Percentiles rank a stretch among this genome's conserved stretches.
phyloP scores from a whole-genome alignment of 2,888 invertebrate genomes.

The Drosophila conformis region DNA sequence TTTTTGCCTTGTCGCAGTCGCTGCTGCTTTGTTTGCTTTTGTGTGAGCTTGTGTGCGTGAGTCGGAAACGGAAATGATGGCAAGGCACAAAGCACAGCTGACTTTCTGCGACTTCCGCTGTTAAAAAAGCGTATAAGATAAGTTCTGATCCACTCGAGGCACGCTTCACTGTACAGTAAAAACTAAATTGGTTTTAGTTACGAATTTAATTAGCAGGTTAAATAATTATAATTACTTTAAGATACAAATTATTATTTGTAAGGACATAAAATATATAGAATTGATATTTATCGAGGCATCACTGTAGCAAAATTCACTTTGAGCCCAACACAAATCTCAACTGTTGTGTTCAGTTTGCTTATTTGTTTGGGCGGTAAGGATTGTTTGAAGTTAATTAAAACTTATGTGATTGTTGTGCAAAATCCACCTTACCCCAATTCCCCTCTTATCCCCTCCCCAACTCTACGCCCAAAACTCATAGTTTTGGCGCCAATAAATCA shows the following conservation, averaged over 20 bases:
- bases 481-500: constrained; percentile 42
- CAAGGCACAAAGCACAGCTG: constrained; percentile 39
- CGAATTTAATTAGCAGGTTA: not conserved
- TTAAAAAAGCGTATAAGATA: constrained; percentile 40
- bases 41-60: constrained; percentile 22
- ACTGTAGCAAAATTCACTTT: constrained; percentile 50
- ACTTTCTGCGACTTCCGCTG: constrained; percentile 51
- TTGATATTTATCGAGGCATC: not conserved
- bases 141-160: constrained; percentile 17
- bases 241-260: not conserved
- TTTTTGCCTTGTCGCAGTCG: constrained; percentile 10
- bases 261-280: not conserved
- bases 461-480: not conserved
- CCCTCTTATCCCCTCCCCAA: not conserved
- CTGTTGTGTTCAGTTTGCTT: constrained; percentile 28
- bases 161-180: constrained; percentile 41
- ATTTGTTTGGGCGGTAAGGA: constrained; percentile 51
- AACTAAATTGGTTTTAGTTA: not conserved
- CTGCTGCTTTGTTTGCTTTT: constrained; percentile 19
- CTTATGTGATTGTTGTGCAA: constrained; percentile 71
- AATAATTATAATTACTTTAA: not conserved
- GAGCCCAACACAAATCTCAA: constrained; percentile 3
- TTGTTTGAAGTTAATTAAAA: constrained; percentile 79
- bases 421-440: not conserved
- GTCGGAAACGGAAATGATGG: constrained; percentile 75